Base-by-base conservation (phyloP, 2,888 invertebrate species). In the Tyria jacobaeae region DNA sequence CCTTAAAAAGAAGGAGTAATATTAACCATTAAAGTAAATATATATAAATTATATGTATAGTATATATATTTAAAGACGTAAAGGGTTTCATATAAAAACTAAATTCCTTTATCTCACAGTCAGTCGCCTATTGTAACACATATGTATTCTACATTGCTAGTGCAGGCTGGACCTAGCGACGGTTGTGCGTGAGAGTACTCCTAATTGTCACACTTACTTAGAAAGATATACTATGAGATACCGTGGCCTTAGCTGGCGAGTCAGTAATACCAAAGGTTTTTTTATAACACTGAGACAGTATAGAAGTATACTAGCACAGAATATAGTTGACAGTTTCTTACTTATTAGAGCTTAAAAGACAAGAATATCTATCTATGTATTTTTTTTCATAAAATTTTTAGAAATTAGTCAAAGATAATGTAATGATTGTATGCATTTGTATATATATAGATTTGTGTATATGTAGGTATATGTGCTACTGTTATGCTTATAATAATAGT, bases 81-180 rank as follows among this genome's bases (percentile, higher is more conserved):
- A 56, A 56, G 31, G 50, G 39, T 17, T 41, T n/a, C 15, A 0
- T 10, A 24, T 50, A 60, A 60, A 60, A 60, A 60, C 48, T 24
- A 21, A 24, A 21, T 15, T 25, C 21, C 37, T 9, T 47, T 49
- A 39, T 39, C 47, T 17, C 39, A 37, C 48, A 31, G 49, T 24
- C 17, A 70, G 64, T 70, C 57, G 50, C 50, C 57, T 76, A 52
- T 62, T 70, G 52, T 68, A 68, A 73, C 73, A 75, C 68, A 75
- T 65, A 75, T 72, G 65, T 70, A 62, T 50, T 39, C 50, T 56
- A 50, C 68, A 68, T 68, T 58, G 34, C 25, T 27, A 53, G 17
- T 9, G 57, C 25, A 12, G 21, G 37, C 17, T 21, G 27, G 24
- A 34, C 41, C 21, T 5, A 9, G 7, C 35, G 57, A 24, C 12